Conservation (phyloP, 2,113 vertebrate genomes). For the Asarcornis scutulata region DNA sequence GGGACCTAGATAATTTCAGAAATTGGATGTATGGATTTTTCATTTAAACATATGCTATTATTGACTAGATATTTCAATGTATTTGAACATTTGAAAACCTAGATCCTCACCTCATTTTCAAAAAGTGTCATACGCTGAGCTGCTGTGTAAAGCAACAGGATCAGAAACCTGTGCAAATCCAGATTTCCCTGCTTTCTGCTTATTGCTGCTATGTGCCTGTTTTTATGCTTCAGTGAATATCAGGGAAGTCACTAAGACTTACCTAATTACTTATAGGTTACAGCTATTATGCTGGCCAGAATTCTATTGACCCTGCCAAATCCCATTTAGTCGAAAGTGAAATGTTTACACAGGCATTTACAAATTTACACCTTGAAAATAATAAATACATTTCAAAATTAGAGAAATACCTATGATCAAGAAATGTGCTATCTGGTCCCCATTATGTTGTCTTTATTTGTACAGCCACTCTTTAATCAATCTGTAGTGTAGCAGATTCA, state of each 20-base stretch:
- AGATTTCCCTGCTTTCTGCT: neutral
- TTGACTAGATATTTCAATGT: neutral
- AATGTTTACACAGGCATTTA: slow-evolving; percentile 25
- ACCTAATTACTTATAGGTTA: slow-evolving; percentile 13
- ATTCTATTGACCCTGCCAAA: slow-evolving; percentile 23
- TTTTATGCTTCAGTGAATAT: neutral
- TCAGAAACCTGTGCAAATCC: neutral
- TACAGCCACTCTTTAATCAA: neutral
- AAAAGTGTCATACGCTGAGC: neutral
- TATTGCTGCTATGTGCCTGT: neutral
- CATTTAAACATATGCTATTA: neutral
- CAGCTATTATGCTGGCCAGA: slow-evolving; percentile 8
- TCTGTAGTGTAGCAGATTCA: neutral
- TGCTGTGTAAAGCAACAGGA: neutral
- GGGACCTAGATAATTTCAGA: neutral
- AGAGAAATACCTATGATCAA: neutral
- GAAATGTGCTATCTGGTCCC: neutral
- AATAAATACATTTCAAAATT: neutral
- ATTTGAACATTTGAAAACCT: neutral
- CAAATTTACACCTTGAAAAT: slow-evolving; percentile 3
- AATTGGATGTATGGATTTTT: neutral
- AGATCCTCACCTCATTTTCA: neutral
- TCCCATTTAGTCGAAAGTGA: neutral
- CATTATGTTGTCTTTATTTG: neutral
- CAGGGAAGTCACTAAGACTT: neutral